Percentiles rank a stretch among this genome's conserved stretches.
Conservation (phyloP, 2,797 vertebrate genomes). For the Amazona finschi region DNA sequence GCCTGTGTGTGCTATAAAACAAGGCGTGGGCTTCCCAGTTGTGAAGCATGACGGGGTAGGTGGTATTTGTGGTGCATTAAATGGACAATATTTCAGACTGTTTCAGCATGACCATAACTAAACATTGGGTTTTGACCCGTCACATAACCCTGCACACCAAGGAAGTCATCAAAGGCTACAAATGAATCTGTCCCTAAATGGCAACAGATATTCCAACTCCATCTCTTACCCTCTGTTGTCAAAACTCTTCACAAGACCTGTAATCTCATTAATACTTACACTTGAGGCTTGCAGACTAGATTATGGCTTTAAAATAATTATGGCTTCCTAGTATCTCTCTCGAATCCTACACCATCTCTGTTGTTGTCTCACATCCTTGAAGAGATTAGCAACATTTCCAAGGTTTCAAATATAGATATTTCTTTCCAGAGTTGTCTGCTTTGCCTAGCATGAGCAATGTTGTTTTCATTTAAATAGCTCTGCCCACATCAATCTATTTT, state of each 20-base stretch:
- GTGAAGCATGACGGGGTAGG: not conserved
- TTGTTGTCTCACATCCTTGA: slow-evolving; percentile 9
- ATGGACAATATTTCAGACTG: not conserved
- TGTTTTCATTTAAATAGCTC: slow-evolving; percentile 22
- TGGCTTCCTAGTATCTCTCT: not conserved
- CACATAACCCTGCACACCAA: not conserved
- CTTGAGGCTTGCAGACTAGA: not conserved
- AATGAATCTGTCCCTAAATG: not conserved
- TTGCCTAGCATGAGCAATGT: slow-evolving; percentile 25
- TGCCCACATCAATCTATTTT: not conserved
- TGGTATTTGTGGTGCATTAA: not conserved
- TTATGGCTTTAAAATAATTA: not conserved
- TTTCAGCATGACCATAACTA: not conserved
- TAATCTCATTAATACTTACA: not conserved
- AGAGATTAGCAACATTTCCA: slow-evolving; percentile 36
- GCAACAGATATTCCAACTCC: not conserved
- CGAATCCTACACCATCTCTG: slow-evolving; percentile 6
- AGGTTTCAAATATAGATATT: slow-evolving; percentile 9
- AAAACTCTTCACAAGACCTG: slow-evolving; percentile 12
- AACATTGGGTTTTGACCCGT: not conserved
- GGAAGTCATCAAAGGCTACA: not conserved
- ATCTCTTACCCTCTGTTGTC: not conserved
- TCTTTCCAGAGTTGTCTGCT: slow-evolving; percentile 37
- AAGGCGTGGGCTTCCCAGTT: not conserved
- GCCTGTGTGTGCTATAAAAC: not conserved